Evolutionary conservation across 2,888 invertebrate genomes (phyloP).

Genomic region (Trissolcus brochymenae): DNA sequence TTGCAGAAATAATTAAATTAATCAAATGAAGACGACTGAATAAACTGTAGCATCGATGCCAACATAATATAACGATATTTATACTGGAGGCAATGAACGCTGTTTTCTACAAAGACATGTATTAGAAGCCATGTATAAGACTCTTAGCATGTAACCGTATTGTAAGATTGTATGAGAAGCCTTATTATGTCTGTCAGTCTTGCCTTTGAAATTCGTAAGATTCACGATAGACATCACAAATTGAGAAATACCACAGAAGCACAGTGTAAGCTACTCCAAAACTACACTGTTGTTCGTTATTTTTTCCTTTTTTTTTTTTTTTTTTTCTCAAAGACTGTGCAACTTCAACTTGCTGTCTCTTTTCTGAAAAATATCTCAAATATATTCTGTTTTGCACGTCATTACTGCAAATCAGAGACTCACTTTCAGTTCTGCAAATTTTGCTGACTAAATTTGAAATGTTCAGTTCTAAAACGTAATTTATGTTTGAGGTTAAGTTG

Average conservation of each 20-base stretch:
- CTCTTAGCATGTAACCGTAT: constrained; percentile 68
- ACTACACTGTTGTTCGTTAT: constrained; percentile 48
- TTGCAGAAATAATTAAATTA: neutral
- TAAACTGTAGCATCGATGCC: neutral
- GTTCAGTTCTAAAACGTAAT: no score
- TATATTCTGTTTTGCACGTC: neutral
- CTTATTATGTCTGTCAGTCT: constrained; percentile 64
- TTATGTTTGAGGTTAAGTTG: neutral
- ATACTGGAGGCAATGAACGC: constrained; percentile 38
- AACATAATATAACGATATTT: neutral
- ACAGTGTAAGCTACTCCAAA: constrained; percentile 49
- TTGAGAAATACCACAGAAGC: constrained; percentile 49
- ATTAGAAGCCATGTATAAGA: constrained; percentile 68
- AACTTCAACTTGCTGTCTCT: neutral
- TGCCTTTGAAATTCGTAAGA: constrained; percentile 61
- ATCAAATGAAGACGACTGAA: neutral
- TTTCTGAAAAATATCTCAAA: neutral
- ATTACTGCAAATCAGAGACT: neutral
- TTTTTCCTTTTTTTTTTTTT: neutral
- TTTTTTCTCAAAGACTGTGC: constrained; percentile 26
- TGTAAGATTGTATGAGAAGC: constrained; percentile 71
- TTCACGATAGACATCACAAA: constrained; percentile 41
- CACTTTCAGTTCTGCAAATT: no score
- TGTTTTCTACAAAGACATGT: constrained; percentile 33
- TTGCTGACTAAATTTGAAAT: no score